These are phyloP conservation scores for Heliocidaris erythrogramma DNA, from an alignment of 35 echinoderm and acorn worm species.

Conservation along the genomic window DNA sequence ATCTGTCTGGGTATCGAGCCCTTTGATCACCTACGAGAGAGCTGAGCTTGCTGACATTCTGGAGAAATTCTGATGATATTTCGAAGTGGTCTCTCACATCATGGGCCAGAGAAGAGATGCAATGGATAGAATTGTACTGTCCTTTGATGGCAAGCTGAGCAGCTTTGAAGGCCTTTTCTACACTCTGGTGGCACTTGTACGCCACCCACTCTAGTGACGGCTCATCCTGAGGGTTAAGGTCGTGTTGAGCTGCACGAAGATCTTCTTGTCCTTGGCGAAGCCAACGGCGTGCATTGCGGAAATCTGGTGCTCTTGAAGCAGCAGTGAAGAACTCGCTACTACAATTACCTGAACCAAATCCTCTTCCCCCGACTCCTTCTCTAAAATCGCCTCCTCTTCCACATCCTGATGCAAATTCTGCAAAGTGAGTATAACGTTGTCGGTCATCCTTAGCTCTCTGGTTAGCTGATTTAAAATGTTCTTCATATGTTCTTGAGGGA, in stretches of 20 bases:
- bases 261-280: slow-evolving; percentile 60
- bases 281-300: slow-evolving; percentile 53
- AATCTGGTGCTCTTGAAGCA: slow-evolving; percentile 43
- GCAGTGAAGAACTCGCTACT: not conserved
- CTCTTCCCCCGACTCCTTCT: not conserved
- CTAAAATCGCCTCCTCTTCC: not conserved
- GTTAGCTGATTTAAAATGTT: not conserved
- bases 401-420: not conserved
- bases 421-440: slow-evolving; percentile 18
- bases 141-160: not conserved
- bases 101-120: not conserved
- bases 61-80: not conserved
- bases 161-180: slow-evolving; percentile 42
- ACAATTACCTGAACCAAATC: not conserved
- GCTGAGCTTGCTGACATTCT: not conserved
- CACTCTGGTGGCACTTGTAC: slow-evolving; percentile 25
- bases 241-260: not conserved
- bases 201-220: slow-evolving; percentile 35
- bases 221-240: slow-evolving; percentile 8
- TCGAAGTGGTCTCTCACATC: not conserved
- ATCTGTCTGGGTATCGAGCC: not conserved
- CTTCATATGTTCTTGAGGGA: not conserved
- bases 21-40: not conserved
- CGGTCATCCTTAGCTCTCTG: not conserved
- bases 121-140: not conserved